Evolutionary conservation across 2,888 invertebrate species (phyloP), one percentile per base, ranked within the genome.

Genomic region (Chesias legatella): DNA sequence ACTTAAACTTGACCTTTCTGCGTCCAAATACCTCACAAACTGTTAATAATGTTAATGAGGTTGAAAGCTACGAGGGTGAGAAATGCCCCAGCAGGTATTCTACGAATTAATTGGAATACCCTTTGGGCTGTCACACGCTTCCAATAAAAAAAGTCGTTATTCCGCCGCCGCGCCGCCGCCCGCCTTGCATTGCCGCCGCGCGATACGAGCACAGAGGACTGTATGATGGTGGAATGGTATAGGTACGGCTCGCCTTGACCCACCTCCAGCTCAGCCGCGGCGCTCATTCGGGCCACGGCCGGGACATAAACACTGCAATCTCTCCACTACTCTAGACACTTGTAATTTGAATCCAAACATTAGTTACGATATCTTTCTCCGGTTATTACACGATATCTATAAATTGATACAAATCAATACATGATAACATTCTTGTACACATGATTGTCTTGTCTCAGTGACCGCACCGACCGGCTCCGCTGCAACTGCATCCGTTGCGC

Each of bases 281-380:
- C 24, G 33, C 38, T 30, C 8, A 43, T 43, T 34, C 30, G 43
- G 43, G 38, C 38, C 43, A 43, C 27, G 43, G 43, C 20, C 33
- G 31, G 4, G 13, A 17, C 24, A 24, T 38, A 21, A 31, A 34
- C 34, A 27, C 38, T 33, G 43, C 37, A 43, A 11, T 30, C 31
- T 34, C 30, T 30, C 31, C 30, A 30, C 30, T 43, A 6, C 10
- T 13, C 3, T 8, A 29, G 2, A 17, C 2, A 2, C 13, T n/a
- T n/a, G n/a, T 5, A 17, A 17, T 17, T 17, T 17, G 13, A 17
- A 17, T n/a, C n/a, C n/a, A n/a, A n/a, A n/a, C n/a, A n/a, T n/a
- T n/a, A n/a, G n/a, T n/a, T n/a, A n/a, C n/a, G n/a, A n/a, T n/a
- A n/a, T n/a, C n/a, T n/a, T n/a, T n/a, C n/a, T n/a, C n/a, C n/a